Evolutionary conservation across 2,113 vertebrate genomes (phyloP).

Genomic region (Irena cyanogastra): DNA sequence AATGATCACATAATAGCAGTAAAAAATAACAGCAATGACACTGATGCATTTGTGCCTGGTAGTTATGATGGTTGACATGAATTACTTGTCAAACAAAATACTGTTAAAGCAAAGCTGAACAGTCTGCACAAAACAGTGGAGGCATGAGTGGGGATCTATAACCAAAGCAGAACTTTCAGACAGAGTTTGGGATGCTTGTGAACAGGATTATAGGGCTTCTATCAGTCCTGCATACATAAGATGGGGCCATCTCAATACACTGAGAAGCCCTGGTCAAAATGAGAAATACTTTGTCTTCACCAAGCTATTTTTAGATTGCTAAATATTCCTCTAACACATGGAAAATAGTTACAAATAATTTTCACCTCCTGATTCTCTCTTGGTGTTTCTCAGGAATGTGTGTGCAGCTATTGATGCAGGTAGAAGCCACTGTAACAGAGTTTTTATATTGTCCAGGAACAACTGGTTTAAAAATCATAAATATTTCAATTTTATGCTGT

Average conservation of each 20-base stretch:
- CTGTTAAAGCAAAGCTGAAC: not conserved
- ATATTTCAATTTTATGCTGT: not conserved
- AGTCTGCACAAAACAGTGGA: not conserved
- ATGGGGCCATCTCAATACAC: not conserved
- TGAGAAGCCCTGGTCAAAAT: not conserved
- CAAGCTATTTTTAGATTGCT: not conserved
- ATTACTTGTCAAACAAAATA: conserved; percentile 8
- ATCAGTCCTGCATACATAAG: not conserved
- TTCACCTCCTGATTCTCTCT: not conserved
- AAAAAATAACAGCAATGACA: conserved; percentile 1
- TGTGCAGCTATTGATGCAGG: not conserved
- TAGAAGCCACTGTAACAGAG: not conserved
- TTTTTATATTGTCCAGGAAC: not conserved
- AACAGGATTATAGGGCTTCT: not conserved
- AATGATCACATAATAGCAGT: conserved; percentile 2
- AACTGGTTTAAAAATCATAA: not conserved
- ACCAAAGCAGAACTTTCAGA: not conserved
- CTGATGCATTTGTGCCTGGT: conserved; percentile 3
- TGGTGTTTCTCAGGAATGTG: not conserved
- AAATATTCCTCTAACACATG: not conserved
- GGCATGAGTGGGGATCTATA: not conserved
- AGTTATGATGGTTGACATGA: not conserved
- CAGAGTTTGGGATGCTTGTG: not conserved
- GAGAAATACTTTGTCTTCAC: not conserved
- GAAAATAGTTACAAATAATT: not conserved